phyloP scores from a whole-genome alignment of 1,140 invertebrate genomes.

The Listronotus oregonensis region DNA sequence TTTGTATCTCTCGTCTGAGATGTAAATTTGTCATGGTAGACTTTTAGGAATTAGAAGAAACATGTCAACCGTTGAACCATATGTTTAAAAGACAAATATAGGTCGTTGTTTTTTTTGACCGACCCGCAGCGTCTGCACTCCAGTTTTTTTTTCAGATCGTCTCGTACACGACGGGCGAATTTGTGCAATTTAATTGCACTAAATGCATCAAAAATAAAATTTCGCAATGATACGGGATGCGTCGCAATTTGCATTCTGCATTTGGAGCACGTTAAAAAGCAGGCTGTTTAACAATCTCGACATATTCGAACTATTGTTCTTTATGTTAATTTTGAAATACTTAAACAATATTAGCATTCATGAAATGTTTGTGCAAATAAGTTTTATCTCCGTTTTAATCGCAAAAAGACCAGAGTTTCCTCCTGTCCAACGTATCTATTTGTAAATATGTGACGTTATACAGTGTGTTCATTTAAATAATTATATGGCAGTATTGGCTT shows the following conservation, averaged over 20 bases:
- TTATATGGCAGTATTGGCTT: neutral
- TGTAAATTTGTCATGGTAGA: too few relatives aligned
- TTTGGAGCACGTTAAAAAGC: slow-evolving; percentile 18
- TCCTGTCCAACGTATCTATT: slow-evolving; percentile 5
- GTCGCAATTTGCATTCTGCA: slow-evolving; percentile 15
- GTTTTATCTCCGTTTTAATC: slow-evolving; percentile 11
- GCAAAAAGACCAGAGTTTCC: slow-evolving; percentile 13
- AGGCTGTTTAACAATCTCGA: slow-evolving; percentile 14
- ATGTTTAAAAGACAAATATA: too few relatives aligned
- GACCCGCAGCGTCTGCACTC: too few relatives aligned
- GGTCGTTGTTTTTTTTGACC: too few relatives aligned
- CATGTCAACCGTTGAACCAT: too few relatives aligned
- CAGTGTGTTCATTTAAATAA: neutral
- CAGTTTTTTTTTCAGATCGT: too few relatives aligned
- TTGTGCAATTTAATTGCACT: too few relatives aligned
- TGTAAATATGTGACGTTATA: slow-evolving; percentile 6
- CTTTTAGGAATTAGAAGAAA: too few relatives aligned
- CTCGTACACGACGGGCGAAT: too few relatives aligned
- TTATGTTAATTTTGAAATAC: slow-evolving; percentile 22
- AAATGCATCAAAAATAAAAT: too few relatives aligned
- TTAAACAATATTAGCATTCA: slow-evolving; percentile 11
- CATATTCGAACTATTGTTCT: slow-evolving; percentile 22
- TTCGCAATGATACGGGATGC: too few relatives aligned
- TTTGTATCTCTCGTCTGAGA: too few relatives aligned
- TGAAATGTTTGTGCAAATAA: slow-evolving; percentile 14